Base-by-base conservation (phyloP, 2,797 vertebrate species). In the Cossypha dichroa region DNA sequence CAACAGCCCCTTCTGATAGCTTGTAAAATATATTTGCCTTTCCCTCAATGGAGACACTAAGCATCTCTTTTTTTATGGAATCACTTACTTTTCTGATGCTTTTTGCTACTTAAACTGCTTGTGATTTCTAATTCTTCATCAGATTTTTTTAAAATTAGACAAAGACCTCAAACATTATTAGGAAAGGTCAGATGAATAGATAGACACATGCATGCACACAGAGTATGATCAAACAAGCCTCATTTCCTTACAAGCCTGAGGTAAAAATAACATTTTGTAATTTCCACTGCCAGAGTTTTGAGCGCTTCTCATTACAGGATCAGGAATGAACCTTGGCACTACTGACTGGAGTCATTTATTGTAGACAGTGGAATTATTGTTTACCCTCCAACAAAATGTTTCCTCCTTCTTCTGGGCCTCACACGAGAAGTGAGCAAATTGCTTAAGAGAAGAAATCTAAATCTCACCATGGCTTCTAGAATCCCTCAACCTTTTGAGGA, bases 261-360 rank as follows among this genome's bases (percentile, higher is more conserved):
- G 95, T 96, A 95, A 97, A 97, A 97, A 95, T 48, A 97, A 94
- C 60, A 80, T 89, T 95, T 95, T 72, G 46, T 34, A 87, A 77
- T 93, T 93, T 96, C 58, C 78, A 92, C 46, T 93, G 88, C 81
- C 72, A 72, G 60, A 74, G 49, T 91, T 95, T 77, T 64, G 64
- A 85, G 49, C 69, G 74, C 54, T 91, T 76, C 86, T 91, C 54
- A 80, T 94, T 93, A 75, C 46, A 74, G 60, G 81, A 91, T 87
- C 86, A 87, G 68, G 64, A 94, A 85, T 74, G 81, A 94, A 83
- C 81, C 54, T 87, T 94, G 93, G 86, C 88, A 90, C n/a, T 77
- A 45, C 31, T 92, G 52, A 79, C 90, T 91, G 18, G 46, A 96
- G 67, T 59, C 6, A 77, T 93, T 96, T 91, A 87, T 67, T 67